phyloP scores from a whole-genome alignment of 2,888 invertebrate genomes.

The Deilephila porcellus region DNA sequence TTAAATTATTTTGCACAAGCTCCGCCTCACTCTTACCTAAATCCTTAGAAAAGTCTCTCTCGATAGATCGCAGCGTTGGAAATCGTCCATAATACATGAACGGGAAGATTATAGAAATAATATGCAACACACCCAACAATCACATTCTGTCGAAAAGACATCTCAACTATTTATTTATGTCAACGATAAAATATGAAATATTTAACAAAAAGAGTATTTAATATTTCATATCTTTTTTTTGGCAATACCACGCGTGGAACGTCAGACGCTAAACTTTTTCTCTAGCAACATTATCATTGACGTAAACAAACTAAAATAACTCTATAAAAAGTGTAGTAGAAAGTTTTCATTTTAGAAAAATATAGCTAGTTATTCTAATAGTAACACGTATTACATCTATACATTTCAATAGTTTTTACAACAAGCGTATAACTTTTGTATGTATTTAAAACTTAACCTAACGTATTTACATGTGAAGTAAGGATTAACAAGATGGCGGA shows the following conservation, averaged over 20 bases:
- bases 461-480: constrained; percentile 12
- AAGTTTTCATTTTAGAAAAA: constrained; percentile 78
- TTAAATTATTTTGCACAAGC: not conserved
- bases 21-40: constrained; percentile 8
- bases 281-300: constrained; percentile 25
- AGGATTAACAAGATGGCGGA: not conserved
- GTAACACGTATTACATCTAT: constrained; percentile 54
- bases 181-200: constrained; percentile 12
- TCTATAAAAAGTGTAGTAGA: constrained; percentile 57
- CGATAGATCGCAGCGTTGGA: constrained; percentile 21
- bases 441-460: constrained; percentile 12
- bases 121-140: not conserved
- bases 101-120: constrained; percentile 15
- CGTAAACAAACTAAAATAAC: constrained; percentile 27
- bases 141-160: constrained; percentile 14
- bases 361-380: constrained; percentile 74
- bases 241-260: not conserved
- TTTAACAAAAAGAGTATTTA: constrained; percentile 7
- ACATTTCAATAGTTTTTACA: constrained; percentile 22
- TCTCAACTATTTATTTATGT: constrained; percentile 19
- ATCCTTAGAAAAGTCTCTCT: constrained; percentile 26
- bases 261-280: not conserved
- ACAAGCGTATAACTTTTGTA: constrained; percentile 28
- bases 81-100: constrained; percentile 19
- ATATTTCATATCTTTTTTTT: not conserved